Percentiles rank a stretch among this genome's conserved stretches.
Conservation (phyloP, 2,797 vertebrate genomes). For the Pseudomugil gertrudae region DNA sequence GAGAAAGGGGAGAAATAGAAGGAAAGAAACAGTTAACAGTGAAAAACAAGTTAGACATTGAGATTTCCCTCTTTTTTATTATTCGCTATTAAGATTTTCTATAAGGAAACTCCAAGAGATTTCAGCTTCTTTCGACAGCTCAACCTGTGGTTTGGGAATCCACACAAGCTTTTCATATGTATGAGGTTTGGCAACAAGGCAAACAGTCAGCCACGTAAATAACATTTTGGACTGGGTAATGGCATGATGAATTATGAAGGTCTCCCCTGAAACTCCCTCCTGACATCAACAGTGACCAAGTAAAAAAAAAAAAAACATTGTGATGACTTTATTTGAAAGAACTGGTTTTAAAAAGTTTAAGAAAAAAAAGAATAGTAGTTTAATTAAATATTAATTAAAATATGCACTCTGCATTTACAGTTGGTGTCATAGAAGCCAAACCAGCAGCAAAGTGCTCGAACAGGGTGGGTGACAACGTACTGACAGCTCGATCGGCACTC, state of each 20-base stretch:
- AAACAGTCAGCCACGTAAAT: constrained; percentile 81
- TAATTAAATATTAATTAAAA: constrained; percentile 22
- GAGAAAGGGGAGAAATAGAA: constrained; percentile 47
- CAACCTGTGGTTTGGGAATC: constrained; percentile 77
- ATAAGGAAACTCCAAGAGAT: constrained; percentile 75
- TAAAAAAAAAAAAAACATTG: constrained; percentile 57
- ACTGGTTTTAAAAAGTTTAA: constrained; percentile 40
- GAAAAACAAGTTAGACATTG: constrained; percentile 79
- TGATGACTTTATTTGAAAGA: constrained; percentile 65
- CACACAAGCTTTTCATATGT: constrained; percentile 77
- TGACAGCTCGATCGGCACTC: constrained; percentile 60
- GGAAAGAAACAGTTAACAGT: constrained; percentile 79
- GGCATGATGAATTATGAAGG: constrained; percentile 80
- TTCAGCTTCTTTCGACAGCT: constrained; percentile 75
- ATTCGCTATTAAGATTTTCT: constrained; percentile 76
- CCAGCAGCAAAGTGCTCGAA: constrained; percentile 45
- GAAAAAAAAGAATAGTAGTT: constrained; percentile 39
- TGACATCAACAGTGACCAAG: constrained; percentile 75
- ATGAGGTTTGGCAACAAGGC: constrained; percentile 78
- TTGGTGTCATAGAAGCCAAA: constrained; percentile 18
- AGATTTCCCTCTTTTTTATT: constrained; percentile 72
- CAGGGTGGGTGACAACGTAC: constrained; percentile 54
- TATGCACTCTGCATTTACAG: constrained; percentile 13
- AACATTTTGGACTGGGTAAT: constrained; percentile 83
- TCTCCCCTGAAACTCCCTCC: constrained; percentile 68